Conservation (phyloP, 2,888 invertebrate genomes). For the Heliothis peltigera region DNA sequence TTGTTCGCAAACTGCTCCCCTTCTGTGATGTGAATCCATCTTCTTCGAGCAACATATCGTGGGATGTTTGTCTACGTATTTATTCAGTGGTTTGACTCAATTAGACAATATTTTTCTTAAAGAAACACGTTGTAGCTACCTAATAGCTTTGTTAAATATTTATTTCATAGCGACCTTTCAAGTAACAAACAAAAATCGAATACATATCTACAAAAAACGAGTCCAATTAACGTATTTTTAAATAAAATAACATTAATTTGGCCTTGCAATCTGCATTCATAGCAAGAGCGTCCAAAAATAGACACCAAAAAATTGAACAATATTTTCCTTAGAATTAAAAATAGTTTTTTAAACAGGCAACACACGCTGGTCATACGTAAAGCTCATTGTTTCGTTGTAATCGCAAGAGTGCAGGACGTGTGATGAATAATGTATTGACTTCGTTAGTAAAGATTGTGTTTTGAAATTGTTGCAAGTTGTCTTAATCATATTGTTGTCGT, state of each 20-base stretch:
- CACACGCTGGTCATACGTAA: constrained; percentile 50
- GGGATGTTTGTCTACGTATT: too few species aligned
- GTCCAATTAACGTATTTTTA: not conserved
- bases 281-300: not conserved
- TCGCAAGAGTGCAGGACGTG: constrained; percentile 35
- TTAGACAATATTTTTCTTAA: too few species aligned
- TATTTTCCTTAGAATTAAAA: constrained; percentile 4
- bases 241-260: not conserved
- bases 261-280: constrained; percentile 4
- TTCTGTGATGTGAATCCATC: too few species aligned
- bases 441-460: constrained; percentile 42
- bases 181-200: too few species aligned
- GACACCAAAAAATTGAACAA: constrained; percentile 3
- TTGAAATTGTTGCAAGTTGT: constrained; percentile 47
- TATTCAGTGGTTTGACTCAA: too few species aligned
- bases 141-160: too few species aligned
- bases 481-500: constrained; percentile 37
- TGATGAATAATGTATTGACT: constrained; percentile 39
- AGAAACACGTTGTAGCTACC: too few species aligned
- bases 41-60: too few species aligned
- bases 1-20: too few species aligned
- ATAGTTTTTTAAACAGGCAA: constrained; percentile 31
- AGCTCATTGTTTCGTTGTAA: constrained; percentile 57
- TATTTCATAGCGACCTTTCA: too few species aligned
- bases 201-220: constrained; percentile 11